phyloP scores from a whole-genome alignment of 2,888 invertebrate species.

The Amphimallon solstitiale region DNA sequence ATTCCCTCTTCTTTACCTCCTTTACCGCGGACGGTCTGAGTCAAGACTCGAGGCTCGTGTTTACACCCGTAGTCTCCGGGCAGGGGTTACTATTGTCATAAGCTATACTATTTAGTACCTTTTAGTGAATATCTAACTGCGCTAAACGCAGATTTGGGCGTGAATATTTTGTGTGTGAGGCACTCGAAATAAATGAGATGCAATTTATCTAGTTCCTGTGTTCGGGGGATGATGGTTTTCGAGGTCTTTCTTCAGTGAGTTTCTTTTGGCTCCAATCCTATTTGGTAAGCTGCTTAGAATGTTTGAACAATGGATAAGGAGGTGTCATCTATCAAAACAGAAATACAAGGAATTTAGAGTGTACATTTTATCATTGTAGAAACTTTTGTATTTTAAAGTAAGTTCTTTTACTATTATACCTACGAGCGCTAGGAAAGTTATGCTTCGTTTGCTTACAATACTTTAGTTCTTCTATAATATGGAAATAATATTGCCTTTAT shows the following conservation, averaged over 20 bases:
- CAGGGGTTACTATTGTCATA: conserved; percentile 53
- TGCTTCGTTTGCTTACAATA: too few species aligned
- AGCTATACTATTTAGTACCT: conserved; percentile 54
- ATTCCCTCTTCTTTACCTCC: conserved; percentile 40
- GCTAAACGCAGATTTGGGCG: conserved; percentile 50
- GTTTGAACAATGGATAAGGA: conserved; percentile 30
- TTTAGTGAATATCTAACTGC: conserved; percentile 58
- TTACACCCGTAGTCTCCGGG: conserved; percentile 40
- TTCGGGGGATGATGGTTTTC: conserved; percentile 37
- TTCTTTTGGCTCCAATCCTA: conserved; percentile 1
- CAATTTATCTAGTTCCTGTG: conserved; percentile 55
- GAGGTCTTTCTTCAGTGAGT: conserved; percentile 25
- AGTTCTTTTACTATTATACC: too few species aligned
- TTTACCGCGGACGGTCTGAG: conserved; percentile 19
- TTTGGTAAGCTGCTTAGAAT: conserved; percentile 32
- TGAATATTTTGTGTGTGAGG: conserved; percentile 51
- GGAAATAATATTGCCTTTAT: too few species aligned
- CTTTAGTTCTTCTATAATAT: too few species aligned
- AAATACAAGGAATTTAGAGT: background rate
- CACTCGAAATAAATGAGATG: conserved; percentile 57
- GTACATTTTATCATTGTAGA: background rate
- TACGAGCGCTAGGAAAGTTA: too few species aligned
- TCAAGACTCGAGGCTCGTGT: conserved; percentile 10
- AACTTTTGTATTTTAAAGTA: too few species aligned
- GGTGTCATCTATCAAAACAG: conserved; percentile 18